These are phyloP conservation scores for Syrista parreyssii DNA, from an alignment of 2,888 invertebrate species.

Conservation along the genomic window DNA sequence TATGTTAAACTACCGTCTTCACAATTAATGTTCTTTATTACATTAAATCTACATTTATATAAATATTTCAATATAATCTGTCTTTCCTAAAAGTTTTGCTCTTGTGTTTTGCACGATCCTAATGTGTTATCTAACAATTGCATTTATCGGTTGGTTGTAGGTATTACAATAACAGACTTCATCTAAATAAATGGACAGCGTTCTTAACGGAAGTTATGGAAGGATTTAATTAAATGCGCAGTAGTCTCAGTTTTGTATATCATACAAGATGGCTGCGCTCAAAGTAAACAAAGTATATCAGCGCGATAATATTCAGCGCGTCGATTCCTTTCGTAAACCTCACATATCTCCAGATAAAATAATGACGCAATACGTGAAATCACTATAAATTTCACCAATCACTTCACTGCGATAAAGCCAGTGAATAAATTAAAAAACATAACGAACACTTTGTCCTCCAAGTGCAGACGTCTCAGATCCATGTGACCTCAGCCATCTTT, in stretches of 20 bases:
- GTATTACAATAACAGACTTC: neutral
- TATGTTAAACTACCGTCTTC: neutral
- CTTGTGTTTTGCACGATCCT: slow-evolving; percentile 10
- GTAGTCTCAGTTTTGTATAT: neutral
- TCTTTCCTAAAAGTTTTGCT: slow-evolving; percentile 4
- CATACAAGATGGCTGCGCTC: neutral
- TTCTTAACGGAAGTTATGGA: neutral
- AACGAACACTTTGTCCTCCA: neutral
- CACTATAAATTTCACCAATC: neutral
- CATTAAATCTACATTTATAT: slow-evolving; percentile 22
- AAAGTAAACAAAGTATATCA: neutral
- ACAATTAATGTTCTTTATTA: slow-evolving; percentile 21
- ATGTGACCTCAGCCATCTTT: neutral
- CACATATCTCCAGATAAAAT: neutral
- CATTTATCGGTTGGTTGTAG: neutral
- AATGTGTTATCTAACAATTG: slow-evolving; percentile 11
- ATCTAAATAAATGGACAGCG: neutral
- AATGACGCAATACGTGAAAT: neutral
- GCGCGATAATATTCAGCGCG: neutral
- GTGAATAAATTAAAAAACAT: neutral
- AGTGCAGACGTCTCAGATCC: neutral
- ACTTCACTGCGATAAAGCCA: neutral
- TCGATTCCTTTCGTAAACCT: neutral
- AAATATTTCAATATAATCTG: slow-evolving; percentile 23
- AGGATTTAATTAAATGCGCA: neutral